Evolutionary conservation across 2,797 vertebrate species (phyloP).

Genomic region (Hirundo rustica): DNA sequence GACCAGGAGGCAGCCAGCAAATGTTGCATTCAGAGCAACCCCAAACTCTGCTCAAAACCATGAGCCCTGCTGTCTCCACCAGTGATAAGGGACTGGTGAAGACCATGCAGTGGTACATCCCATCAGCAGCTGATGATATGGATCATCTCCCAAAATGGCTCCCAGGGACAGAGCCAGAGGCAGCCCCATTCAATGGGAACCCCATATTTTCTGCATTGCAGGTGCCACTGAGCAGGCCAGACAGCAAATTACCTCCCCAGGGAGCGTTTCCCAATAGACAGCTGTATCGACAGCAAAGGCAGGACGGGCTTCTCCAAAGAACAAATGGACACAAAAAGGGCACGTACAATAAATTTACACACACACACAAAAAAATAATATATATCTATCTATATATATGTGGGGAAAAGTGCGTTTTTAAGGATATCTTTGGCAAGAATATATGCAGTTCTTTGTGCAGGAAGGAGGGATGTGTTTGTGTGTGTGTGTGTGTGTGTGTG

Average conservation of each 20-base stretch:
- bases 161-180: background rate
- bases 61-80: background rate
- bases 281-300: conserved; percentile 39
- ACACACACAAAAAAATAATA: background rate
- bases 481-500: conserved; percentile 14
- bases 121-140: background rate
- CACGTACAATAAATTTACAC: conserved; percentile 48
- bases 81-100: background rate
- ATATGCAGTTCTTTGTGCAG: conserved; percentile 69
- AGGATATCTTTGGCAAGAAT: conserved; percentile 82
- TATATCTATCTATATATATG: conserved; percentile 40
- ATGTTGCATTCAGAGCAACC: background rate
- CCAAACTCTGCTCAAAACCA: background rate
- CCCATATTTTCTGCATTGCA: background rate
- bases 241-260: background rate
- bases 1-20: background rate
- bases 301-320: background rate
- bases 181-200: background rate
- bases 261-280: background rate
- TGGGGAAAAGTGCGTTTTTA: conserved; percentile 77
- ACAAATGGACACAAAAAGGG: conserved; percentile 9
- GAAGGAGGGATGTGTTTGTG: conserved; percentile 46
- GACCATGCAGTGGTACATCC: background rate
- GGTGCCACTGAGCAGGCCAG: background rate
- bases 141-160: background rate